Conservation (phyloP, 2,888 invertebrate species). For the Diarsia mendica region DNA sequence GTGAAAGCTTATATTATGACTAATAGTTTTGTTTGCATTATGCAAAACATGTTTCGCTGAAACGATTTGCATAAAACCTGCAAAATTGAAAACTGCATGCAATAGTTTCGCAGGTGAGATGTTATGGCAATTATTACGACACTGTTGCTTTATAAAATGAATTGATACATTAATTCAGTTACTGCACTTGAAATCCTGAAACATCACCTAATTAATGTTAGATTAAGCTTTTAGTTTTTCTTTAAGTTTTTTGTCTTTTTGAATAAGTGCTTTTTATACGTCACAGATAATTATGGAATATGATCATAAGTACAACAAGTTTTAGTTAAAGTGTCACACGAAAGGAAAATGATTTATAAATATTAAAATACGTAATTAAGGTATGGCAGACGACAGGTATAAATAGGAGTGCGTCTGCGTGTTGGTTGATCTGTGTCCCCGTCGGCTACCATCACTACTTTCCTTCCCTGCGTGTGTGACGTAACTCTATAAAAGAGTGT, state of each 20-base stretch:
- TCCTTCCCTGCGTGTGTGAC: slow-evolving; percentile 89
- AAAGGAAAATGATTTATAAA: slow-evolving; percentile 36
- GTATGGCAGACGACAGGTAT: slow-evolving; percentile 53
- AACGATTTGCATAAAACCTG: slow-evolving; percentile 40
- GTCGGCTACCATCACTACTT: slow-evolving; percentile 88
- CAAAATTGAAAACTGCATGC: slow-evolving; percentile 19
- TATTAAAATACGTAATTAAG: slow-evolving; percentile 40
- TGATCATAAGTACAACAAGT: background rate
- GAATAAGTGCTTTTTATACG: background rate
- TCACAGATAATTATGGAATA: background rate
- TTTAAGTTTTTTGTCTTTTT: background rate
- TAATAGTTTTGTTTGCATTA: slow-evolving; percentile 51
- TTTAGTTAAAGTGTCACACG: slow-evolving; percentile 19
- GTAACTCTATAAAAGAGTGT: slow-evolving; percentile 90
- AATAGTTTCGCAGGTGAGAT: background rate
- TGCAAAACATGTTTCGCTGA: slow-evolving; percentile 55
- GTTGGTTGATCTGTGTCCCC: slow-evolving; percentile 81
- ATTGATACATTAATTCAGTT: background rate
- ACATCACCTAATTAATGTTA: background rate
- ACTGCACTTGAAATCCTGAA: slow-evolving; percentile 12
- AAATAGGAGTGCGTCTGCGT: slow-evolving; percentile 73
- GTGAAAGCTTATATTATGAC: slow-evolving; percentile 62
- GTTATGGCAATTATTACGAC: background rate
- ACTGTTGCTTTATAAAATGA: background rate
- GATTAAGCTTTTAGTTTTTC: background rate